Evolutionary conservation across 2,113 vertebrate species (phyloP).

Genomic region (Phalacrocorax aristotelis): DNA sequence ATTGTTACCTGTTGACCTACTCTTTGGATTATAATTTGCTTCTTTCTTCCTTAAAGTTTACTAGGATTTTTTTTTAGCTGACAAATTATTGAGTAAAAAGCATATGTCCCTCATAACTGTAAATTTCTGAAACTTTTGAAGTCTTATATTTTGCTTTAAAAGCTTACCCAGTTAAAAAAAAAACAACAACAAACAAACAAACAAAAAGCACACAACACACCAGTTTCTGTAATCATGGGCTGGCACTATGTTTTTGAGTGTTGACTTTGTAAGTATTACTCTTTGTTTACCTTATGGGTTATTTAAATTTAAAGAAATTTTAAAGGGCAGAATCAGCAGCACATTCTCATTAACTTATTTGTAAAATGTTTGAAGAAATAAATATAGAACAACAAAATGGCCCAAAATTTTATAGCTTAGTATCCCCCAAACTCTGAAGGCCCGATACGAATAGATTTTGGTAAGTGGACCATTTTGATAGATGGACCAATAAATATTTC

Average conservation of each 20-base stretch:
- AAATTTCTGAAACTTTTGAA: conserved; percentile 58
- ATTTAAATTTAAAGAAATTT: not conserved
- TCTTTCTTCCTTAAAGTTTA: not conserved
- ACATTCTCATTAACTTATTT: not conserved
- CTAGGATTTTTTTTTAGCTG: not conserved
- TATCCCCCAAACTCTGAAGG: not conserved
- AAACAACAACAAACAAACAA: not conserved
- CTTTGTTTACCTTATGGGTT: conserved; percentile 42
- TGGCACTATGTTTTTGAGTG: conserved; percentile 10
- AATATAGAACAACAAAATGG: not conserved
- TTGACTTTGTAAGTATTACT: conserved; percentile 47
- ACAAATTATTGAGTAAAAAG: not conserved
- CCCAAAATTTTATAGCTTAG: not conserved
- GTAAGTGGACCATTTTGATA: not conserved
- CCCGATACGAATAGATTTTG: not conserved
- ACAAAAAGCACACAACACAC: too few relatives aligned
- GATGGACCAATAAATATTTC: not conserved
- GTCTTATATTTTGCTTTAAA: conserved; percentile 36
- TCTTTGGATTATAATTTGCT: not conserved
- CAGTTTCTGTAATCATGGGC: conserved; percentile 29
- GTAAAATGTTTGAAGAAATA: not conserved
- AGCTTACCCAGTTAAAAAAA: conserved; percentile 22
- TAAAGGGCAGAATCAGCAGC: not conserved
- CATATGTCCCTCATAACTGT: conserved; percentile 12
- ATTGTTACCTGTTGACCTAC: not conserved